Evolutionary conservation across 64 coral and sea anemone genomes (phyloP).

Genomic region (Montipora sp.): DNA sequence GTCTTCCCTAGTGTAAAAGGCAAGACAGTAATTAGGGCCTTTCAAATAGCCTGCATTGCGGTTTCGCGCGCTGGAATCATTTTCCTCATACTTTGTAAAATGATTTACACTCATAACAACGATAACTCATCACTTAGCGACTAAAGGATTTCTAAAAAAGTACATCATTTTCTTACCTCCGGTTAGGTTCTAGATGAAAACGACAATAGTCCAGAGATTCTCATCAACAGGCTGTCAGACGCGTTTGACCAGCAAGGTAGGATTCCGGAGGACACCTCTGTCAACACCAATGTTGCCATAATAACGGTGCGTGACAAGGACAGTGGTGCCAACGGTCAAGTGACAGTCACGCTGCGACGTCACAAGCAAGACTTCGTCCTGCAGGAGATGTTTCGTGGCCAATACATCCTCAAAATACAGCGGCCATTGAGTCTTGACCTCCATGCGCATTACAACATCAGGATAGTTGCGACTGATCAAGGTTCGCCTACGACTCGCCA

Average conservation of each 20-base stretch:
- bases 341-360: slow-evolving; percentile 26
- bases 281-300: slow-evolving; percentile 16
- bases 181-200: slow-evolving; percentile 62
- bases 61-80: no score
- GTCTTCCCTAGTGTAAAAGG: no score
- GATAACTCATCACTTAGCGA: no score
- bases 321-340: slow-evolving; percentile 31
- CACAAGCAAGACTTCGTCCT: slow-evolving; percentile 56
- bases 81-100: no score
- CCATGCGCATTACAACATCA: slow-evolving; percentile 44
- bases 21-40: no score
- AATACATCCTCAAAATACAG: slow-evolving; percentile 41
- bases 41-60: no score
- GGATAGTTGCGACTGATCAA: slow-evolving; percentile 44
- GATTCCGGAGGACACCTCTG: slow-evolving; percentile 54
- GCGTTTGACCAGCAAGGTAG: slow-evolving; percentile 17
- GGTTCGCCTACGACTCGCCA: slow-evolving; percentile 15
- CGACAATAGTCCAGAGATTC: slow-evolving; percentile 57
- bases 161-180: background rate
- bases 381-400: slow-evolving; percentile 19
- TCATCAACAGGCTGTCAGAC: background rate
- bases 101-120: no score
- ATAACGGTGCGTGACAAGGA: slow-evolving; percentile 47
- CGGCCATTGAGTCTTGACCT: slow-evolving; percentile 40
- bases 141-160: background rate